Conservation (phyloP, 1,140 invertebrate species). For the Zaprionus kolodkinae region DNA sequence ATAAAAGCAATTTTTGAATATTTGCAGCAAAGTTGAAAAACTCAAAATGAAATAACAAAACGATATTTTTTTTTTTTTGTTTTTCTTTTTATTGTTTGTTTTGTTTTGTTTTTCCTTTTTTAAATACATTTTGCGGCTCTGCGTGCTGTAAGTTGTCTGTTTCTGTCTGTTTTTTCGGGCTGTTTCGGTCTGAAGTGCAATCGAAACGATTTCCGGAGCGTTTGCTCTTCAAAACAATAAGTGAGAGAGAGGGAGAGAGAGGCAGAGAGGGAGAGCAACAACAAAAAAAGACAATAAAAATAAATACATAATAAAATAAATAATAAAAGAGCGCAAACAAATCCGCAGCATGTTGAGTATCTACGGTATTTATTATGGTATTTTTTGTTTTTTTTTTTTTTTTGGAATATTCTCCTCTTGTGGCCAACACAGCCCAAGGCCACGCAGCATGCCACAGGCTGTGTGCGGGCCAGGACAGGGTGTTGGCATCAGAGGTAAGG, state of each 20-base stretch:
- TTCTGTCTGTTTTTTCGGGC: conserved; percentile 7
- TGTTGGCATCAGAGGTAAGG: too few relatives aligned
- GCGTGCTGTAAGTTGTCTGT: neutral
- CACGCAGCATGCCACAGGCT: neutral
- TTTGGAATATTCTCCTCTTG: conserved; percentile 5
- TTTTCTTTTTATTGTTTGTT: conserved; percentile 6
- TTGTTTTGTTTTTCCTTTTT: too few relatives aligned
- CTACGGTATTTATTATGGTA: conserved; percentile 23
- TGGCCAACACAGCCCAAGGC: neutral
- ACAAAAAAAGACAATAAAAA: neutral
- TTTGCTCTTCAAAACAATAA: conserved; percentile 11
- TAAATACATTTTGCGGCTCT: conserved; percentile 54
- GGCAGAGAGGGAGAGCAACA: neutral
- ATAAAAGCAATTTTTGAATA: conserved; percentile 37
- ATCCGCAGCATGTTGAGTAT: conserved; percentile 21
- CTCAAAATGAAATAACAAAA: conserved; percentile 20
- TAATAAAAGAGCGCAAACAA: conserved; percentile 19
- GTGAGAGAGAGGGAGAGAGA: neutral
- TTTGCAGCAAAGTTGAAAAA: conserved; percentile 24
- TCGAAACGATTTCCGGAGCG: conserved; percentile 10
- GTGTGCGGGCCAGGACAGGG: too few relatives aligned
- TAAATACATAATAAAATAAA: conserved; percentile 2
- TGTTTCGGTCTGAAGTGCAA: conserved; percentile 24
- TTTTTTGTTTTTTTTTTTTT: conserved; percentile 21
- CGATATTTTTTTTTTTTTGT: conserved; percentile 10